Evolutionary conservation across 2,888 invertebrate species (phyloP), one percentile per base, ranked within the genome.

Genomic region (Euzophera pinguis): DNA sequence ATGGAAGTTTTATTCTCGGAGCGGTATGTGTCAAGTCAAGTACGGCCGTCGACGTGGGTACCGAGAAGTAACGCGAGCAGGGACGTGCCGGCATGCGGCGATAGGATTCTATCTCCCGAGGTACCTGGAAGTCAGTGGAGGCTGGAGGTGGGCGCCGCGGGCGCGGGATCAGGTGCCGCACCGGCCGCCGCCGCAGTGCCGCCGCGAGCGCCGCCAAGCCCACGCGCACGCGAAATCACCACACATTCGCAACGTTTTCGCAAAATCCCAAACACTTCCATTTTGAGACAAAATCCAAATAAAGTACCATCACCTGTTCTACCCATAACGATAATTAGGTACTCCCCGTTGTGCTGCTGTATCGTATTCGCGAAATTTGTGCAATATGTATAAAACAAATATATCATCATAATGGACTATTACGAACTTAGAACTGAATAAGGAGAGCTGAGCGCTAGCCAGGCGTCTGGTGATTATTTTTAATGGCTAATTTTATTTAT

Each of bases 121-220:
- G 60, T 71, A 69, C 66, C 68, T 72, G 71, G 69, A 68, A 70
- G 67, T 22, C 22, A 5, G 22, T 65, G 62, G 67, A 68, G 62
- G 69, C 66, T 71, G 69, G 61, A 63, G 69, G 71, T 65, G 64
- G 65, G 22, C 22, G 22, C 61, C 56, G 71, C 65, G 69, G 71
- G 76, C 67, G 73, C 71, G 73, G 71, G 71, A 73, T 81, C 83
- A 84, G 82, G 87, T 84, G 87, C 86, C 22, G 29, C 38, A 22
- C 43, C 10, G 8, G 29, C 39, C 51, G 61, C 17, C 32, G n/a
- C 5, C 22, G 22, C 53, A 52, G 53, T 50, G 53, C 47, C 51
- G 52, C 50, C 52, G 57, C 53, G 62, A 61, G 62, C 61, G 53
- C 56, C 51, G 57, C 58, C 59, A 13, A 39, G 50, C 48, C 45